These are phyloP conservation scores for Condylura cristata DNA, from an alignment of 2,113 vertebrate species.

Conservation along the genomic window DNA sequence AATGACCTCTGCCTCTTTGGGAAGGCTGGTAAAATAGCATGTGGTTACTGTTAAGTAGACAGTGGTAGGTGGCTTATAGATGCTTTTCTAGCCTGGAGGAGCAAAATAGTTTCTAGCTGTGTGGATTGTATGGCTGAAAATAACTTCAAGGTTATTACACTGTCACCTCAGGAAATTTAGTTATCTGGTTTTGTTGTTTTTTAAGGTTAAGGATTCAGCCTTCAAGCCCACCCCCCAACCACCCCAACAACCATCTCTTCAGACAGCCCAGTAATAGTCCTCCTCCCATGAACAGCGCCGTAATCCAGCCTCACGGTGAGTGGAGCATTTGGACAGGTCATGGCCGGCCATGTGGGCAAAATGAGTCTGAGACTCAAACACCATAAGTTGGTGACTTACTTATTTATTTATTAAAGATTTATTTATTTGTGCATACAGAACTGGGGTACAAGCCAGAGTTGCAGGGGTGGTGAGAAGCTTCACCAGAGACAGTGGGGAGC, in stretches of 20 bases:
- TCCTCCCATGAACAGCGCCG: slow-evolving; percentile 90
- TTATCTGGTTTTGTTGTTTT: slow-evolving; percentile 68
- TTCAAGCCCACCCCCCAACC: slow-evolving; percentile 96
- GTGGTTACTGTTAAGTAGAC: neutral
- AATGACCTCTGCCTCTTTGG: neutral
- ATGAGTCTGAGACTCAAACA: neutral
- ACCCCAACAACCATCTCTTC: slow-evolving; percentile 98
- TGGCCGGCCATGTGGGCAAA: neutral
- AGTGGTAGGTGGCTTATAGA: neutral
- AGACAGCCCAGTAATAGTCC: slow-evolving; percentile 95
- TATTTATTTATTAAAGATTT: too few relatives aligned
- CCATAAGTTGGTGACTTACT: neutral
- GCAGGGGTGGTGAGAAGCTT: too few relatives aligned
- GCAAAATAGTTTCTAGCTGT: neutral
- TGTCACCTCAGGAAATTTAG: neutral
- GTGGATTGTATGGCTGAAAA: neutral
- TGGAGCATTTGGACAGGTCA: rapidly evolving
- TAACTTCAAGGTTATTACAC: neutral
- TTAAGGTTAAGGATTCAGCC: slow-evolving; percentile 97
- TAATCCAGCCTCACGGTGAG: slow-evolving; percentile 95
- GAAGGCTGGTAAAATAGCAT: neutral
- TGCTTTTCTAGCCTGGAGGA: neutral
- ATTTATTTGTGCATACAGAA: too few relatives aligned
- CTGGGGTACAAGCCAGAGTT: too few relatives aligned
- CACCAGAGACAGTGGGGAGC: too few relatives aligned